Conservation (phyloP, 2,888 invertebrate species). For the Blastobasis adustella region DNA sequence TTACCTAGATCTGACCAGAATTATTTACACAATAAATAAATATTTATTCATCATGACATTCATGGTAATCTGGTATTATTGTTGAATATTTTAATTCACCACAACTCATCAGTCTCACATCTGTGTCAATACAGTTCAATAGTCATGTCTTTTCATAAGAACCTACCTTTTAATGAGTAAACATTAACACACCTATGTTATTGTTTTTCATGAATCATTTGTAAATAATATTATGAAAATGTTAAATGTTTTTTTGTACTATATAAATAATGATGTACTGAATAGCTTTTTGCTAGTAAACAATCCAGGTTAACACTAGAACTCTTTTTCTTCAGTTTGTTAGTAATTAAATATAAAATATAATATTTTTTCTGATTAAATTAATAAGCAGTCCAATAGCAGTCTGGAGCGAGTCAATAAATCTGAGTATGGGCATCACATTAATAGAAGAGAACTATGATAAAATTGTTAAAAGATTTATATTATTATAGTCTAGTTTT, state of each 20-base stretch:
- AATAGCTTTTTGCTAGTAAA: too few species aligned
- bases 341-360: too few species aligned
- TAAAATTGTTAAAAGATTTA: too few species aligned
- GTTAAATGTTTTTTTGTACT: not conserved
- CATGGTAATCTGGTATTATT: constrained; percentile 15
- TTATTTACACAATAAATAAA: constrained; percentile 1
- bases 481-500: too few species aligned
- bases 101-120: constrained; percentile 6
- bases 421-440: too few species aligned
- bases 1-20: not conserved
- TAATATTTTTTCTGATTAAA: too few species aligned
- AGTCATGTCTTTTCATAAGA: not conserved
- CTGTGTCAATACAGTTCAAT: constrained; percentile 21
- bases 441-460: too few species aligned
- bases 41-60: constrained; percentile 8
- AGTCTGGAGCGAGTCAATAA: too few species aligned
- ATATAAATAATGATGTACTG: not conserved
- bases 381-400: too few species aligned
- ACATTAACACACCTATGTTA: constrained; percentile 1
- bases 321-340: too few species aligned
- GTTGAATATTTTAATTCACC: constrained; percentile 13
- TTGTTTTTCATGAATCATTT: constrained; percentile 16
- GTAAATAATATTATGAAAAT: constrained; percentile 6
- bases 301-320: too few species aligned
- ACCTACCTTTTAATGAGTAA: constrained; percentile 11